Conservation (phyloP, 2,797 vertebrate species). For the Galago senegalensis region DNA sequence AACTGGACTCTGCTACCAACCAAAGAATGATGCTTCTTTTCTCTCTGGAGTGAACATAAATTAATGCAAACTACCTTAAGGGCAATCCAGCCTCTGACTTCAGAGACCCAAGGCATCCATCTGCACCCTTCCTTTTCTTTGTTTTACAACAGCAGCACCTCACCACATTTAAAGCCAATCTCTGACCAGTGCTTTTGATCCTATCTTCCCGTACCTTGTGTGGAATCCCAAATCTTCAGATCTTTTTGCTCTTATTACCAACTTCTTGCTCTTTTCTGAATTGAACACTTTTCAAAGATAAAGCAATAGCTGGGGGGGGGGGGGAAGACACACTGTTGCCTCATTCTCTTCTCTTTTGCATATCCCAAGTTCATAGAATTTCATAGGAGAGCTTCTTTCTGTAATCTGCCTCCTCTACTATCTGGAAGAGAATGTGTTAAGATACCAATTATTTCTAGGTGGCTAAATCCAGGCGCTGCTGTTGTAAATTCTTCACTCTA, state of each 20-base stretch:
- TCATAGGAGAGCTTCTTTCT: neutral
- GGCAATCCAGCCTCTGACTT: neutral
- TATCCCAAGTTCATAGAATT: neutral
- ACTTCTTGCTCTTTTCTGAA: neutral
- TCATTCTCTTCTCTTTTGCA: neutral
- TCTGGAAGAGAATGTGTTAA: neutral
- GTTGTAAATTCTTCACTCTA: neutral
- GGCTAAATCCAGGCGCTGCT: neutral
- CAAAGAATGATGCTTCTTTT: constrained; percentile 9
- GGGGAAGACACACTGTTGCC: neutral
- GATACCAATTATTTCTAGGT: neutral
- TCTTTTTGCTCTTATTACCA: neutral
- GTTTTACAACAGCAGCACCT: neutral
- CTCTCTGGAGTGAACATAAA: neutral
- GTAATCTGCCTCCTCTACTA: neutral
- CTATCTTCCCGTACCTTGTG: neutral
- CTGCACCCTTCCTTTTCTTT: neutral
- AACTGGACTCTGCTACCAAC: constrained; percentile 20
- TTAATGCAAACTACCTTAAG: neutral
- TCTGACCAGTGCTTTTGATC: neutral
- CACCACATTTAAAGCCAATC: neutral
- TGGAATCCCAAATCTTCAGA: neutral
- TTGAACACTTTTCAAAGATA: neutral
- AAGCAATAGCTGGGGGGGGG: neutral
- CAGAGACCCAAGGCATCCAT: neutral